Percentiles rank a stretch among this genome's conserved stretches.
phyloP scores from a whole-genome alignment of 2,888 invertebrate species.

The Drosophila testacea region DNA sequence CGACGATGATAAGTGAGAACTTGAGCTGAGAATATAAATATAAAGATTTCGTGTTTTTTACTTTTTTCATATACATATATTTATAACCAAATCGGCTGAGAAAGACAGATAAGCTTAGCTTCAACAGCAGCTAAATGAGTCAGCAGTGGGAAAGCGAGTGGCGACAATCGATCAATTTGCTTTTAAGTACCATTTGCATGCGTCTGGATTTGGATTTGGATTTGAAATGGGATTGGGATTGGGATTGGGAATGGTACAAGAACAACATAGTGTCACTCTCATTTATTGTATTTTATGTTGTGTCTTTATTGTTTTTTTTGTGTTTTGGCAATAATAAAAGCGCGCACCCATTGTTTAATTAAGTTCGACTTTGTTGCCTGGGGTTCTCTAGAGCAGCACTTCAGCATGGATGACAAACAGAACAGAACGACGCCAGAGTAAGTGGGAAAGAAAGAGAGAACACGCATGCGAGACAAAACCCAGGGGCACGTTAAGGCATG shows the following conservation, averaged over 20 bases:
- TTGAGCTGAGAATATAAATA: constrained; percentile 49
- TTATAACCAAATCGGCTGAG: constrained; percentile 38
- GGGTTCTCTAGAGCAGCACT: constrained; percentile 44
- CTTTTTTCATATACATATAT: constrained; percentile 27
- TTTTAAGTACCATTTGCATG: constrained; percentile 74
- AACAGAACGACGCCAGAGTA: constrained; percentile 45
- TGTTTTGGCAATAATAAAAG: constrained; percentile 54
- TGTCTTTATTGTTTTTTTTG: constrained; percentile 15
- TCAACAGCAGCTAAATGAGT: constrained; percentile 31
- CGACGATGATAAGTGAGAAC: constrained; percentile 63
- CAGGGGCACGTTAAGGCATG: constrained; percentile 38
- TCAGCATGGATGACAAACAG: constrained; percentile 56
- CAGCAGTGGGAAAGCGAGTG: constrained; percentile 54
- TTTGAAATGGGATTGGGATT: constrained; percentile 17
- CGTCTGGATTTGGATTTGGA: constrained; percentile 31
- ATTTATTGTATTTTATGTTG: constrained; percentile 44
- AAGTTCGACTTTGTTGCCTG: constrained; percentile 56
- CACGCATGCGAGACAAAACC: constrained; percentile 41
- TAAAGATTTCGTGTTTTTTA: constrained; percentile 48
- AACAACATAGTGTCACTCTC: constrained; percentile 54
- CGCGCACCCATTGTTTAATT: constrained; percentile 65
- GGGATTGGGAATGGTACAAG: constrained; percentile 15
- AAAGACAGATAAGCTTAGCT: constrained; percentile 49
- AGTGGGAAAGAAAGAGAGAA: background rate
- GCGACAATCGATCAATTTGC: constrained; percentile 69